These are phyloP conservation scores for Xanthorhoe designata DNA, from an alignment of 2,888 invertebrate genomes.

Conservation along the genomic window DNA sequence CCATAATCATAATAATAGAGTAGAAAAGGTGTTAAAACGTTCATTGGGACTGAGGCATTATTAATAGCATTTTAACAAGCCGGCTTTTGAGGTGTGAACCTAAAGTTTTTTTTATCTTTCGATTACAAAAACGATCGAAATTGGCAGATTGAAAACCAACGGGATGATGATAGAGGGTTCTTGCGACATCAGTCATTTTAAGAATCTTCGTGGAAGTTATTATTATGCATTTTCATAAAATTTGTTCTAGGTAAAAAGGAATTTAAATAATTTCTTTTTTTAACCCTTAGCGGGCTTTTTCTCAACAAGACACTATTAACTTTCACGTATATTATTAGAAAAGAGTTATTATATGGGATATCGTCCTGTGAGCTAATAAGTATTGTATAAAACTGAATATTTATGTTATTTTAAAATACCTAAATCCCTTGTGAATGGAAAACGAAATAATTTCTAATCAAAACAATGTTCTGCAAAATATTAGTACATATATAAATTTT, in stretches of 20 bases:
- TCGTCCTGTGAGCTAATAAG: too few relatives aligned
- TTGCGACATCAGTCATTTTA: constrained; percentile 11
- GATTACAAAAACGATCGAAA: constrained; percentile 20
- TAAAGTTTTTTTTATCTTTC: constrained; percentile 46
- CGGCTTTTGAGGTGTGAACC: constrained; percentile 72
- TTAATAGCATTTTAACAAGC: constrained; percentile 85
- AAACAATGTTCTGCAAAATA: too few relatives aligned
- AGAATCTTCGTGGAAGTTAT: neutral
- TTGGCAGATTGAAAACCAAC: constrained; percentile 32
- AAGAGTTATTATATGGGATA: too few relatives aligned
- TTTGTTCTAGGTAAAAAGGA: neutral
- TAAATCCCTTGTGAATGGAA: too few relatives aligned
- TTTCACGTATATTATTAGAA: too few relatives aligned
- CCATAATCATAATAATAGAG: constrained; percentile 83
- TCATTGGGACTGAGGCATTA: constrained; percentile 82
- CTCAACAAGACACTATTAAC: too few relatives aligned
- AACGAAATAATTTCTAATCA: too few relatives aligned
- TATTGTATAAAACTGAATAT: too few relatives aligned
- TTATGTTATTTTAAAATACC: too few relatives aligned
- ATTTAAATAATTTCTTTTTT: neutral
- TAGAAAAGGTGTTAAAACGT: constrained; percentile 84
- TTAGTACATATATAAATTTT: too few relatives aligned
- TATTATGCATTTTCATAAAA: neutral
- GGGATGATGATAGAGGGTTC: constrained; percentile 22
- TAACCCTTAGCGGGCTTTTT: neutral